Conservation (phyloP, 2,113 vertebrate species). For the Nothobranchius furzeri region DNA sequence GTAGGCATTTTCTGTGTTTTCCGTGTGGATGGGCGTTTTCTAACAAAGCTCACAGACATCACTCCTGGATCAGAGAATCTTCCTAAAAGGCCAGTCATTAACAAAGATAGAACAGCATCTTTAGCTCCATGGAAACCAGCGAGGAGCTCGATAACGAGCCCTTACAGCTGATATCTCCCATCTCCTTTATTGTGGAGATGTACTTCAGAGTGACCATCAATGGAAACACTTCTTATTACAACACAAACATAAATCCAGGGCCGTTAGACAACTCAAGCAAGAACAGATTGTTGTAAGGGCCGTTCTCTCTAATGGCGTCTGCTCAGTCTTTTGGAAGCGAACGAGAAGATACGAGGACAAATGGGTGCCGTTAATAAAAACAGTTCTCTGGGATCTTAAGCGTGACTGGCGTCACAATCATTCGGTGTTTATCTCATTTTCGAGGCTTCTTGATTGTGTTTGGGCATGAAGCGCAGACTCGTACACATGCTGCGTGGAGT, state of each 20-base stretch:
- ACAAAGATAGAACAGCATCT: constrained; percentile 41
- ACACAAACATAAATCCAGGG: constrained; percentile 46
- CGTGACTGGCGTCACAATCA: constrained; percentile 64
- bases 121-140: constrained; percentile 34
- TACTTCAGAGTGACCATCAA: constrained; percentile 35
- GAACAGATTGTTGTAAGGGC: constrained; percentile 78
- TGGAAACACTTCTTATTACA: constrained; percentile 43
- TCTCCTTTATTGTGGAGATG: constrained; percentile 1
- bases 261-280: constrained; percentile 77
- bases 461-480: constrained; percentile 18
- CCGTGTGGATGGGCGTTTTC: background rate
- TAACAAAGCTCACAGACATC: background rate
- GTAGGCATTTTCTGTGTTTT: background rate
- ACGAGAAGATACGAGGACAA: constrained; percentile 46
- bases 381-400: constrained; percentile 55
- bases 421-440: constrained; percentile 71
- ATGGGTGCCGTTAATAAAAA: constrained; percentile 53
- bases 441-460: constrained; percentile 60
- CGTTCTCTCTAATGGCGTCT: constrained; percentile 70
- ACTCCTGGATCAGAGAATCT: background rate
- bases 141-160: constrained; percentile 42
- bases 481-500: constrained; percentile 32
- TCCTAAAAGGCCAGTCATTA: constrained; percentile 51
- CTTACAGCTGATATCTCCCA: constrained; percentile 25
- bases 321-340: constrained; percentile 79